Conservation (phyloP, 2,797 vertebrate species). For the Sebastes diaconus region DNA sequence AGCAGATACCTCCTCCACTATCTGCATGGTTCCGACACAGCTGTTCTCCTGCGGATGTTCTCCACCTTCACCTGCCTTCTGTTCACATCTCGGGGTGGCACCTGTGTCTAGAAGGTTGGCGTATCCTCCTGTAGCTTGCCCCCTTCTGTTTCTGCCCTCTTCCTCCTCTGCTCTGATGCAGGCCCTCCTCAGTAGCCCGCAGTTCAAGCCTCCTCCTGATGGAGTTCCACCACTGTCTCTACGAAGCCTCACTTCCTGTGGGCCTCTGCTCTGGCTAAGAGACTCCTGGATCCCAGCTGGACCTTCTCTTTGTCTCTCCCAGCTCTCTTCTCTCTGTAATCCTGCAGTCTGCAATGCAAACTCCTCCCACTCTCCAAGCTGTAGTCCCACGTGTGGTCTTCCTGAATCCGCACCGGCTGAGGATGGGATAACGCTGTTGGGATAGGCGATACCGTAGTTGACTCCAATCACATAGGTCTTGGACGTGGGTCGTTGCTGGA, state of each 20-base stretch:
- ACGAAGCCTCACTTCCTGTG: conserved; percentile 46
- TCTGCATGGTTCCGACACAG: conserved; percentile 90
- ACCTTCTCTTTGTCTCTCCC: conserved; percentile 33
- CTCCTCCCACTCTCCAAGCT: conserved; percentile 68
- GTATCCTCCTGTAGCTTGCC: conserved; percentile 61
- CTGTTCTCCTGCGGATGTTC: conserved; percentile 77
- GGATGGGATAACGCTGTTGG: conserved; percentile 85
- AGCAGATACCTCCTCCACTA: conserved; percentile 91
- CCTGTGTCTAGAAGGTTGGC: conserved; percentile 76
- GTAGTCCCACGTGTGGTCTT: conserved; percentile 77
- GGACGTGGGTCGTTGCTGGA: conserved; percentile 87
- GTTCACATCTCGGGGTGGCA: conserved; percentile 86
- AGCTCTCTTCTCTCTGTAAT: conserved; percentile 80
- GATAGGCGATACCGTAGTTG: conserved; percentile 90
- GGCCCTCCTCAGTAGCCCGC: conserved; percentile 37
- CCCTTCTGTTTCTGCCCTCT: conserved; percentile 19
- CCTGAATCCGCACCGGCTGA: conserved; percentile 83
- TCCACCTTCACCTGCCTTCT: conserved; percentile 90
- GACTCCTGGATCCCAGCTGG: conserved; percentile 20
- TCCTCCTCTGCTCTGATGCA: conserved; percentile 49
- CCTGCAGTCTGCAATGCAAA: conserved; percentile 82
- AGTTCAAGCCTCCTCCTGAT: conserved; percentile 46
- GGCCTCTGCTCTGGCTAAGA: conserved; percentile 31
- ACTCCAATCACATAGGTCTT: conserved; percentile 92
- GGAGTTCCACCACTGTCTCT: conserved; percentile 56